Evolutionary conservation across 2,113 vertebrate genomes (phyloP).

Genomic region (Dipodomys merriami): DNA sequence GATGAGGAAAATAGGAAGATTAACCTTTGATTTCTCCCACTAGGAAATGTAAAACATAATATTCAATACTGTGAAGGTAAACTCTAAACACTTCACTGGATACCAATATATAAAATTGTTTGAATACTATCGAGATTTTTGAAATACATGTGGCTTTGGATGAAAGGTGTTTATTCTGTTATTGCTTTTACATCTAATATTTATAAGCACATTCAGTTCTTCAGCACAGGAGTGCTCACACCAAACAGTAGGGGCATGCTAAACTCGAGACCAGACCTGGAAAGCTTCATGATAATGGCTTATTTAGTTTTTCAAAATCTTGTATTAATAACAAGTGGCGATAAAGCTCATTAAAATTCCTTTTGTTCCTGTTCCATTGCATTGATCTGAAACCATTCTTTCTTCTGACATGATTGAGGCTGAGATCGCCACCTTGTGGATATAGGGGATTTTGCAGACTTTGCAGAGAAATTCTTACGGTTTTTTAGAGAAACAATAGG

Average conservation of each 20-base stretch:
- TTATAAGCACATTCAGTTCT: conserved; percentile 40
- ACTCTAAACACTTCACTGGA: not conserved
- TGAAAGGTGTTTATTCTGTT: conserved; percentile 10
- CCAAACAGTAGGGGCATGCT: conserved; percentile 1
- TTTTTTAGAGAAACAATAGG: not conserved
- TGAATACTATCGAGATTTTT: not conserved
- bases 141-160: not conserved
- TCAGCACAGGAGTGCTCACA: not conserved
- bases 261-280: conserved; percentile 42
- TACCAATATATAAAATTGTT: not conserved
- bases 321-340: conserved; percentile 71
- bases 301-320: conserved; percentile 71
- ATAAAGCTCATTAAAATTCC: conserved; percentile 64
- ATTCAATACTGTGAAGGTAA: not conserved
- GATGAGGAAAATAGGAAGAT: not conserved
- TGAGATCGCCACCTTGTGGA: conserved; percentile 63
- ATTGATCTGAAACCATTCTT: not conserved
- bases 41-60: conserved; percentile 6
- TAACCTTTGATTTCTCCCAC: not conserved
- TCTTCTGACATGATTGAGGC: conserved; percentile 16
- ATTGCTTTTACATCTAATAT: conserved; percentile 33
- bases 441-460: conserved; percentile 18
- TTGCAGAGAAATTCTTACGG: not conserved
- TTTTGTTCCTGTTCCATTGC: conserved; percentile 64
- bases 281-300: conserved; percentile 39